Evolutionary conservation across 2,888 invertebrate genomes (phyloP).

Genomic region (Ectemnius lituratus): DNA sequence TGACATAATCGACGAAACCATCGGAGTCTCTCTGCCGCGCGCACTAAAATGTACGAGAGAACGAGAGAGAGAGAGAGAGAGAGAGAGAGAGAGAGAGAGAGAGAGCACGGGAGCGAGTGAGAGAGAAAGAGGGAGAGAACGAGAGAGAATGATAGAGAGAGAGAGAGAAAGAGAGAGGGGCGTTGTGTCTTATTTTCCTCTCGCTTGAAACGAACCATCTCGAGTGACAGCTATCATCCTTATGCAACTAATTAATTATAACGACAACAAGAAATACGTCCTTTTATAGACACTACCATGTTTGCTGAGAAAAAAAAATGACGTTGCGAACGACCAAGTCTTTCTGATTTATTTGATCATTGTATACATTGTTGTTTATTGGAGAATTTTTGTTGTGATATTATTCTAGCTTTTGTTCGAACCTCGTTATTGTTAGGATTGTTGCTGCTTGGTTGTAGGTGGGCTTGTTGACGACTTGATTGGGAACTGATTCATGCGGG

Average conservation of each 20-base stretch:
- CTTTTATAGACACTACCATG: conserved; percentile 10
- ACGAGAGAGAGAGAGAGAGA: not conserved
- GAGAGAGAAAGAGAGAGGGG: not conserved
- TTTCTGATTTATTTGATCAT: not conserved
- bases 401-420: not conserved
- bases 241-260: conserved; percentile 21
- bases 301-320: conserved; percentile 10
- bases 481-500: no score
- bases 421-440: no score
- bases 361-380: not conserved
- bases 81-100: no score
- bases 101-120: no score
- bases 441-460: no score
- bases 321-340: not conserved
- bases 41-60: conserved; percentile 12
- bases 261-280: not conserved
- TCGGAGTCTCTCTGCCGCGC: conserved; percentile 11
- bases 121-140: no score
- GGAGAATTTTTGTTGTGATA: not conserved
- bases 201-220: conserved; percentile 10
- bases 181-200: conserved; percentile 8
- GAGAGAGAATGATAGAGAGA: no score
- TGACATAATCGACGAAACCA: conserved; percentile 56
- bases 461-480: no score
- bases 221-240: conserved; percentile 15